phyloP scores from a whole-genome alignment of 2,113 vertebrate genomes.

The Rhabdornis inornatus region DNA sequence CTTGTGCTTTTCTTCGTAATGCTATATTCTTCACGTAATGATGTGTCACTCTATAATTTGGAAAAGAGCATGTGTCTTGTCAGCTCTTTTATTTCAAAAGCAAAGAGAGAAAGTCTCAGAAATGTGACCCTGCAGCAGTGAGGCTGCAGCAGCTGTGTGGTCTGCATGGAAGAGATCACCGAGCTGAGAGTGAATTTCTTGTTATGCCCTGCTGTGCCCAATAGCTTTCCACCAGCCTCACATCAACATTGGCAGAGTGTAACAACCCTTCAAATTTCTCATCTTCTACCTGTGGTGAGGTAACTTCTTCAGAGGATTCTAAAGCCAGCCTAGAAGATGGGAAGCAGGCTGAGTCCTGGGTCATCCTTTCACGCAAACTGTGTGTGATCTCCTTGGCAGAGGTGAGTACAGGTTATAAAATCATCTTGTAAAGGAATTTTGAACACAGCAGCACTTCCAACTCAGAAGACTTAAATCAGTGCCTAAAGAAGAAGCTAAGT shows the following conservation, averaged over 20 bases:
- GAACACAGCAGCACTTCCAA: not conserved
- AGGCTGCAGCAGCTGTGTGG: not conserved
- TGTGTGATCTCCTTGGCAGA: not conserved
- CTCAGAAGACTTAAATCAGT: not conserved
- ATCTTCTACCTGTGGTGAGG: slow-evolving; percentile 16
- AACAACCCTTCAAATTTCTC: slow-evolving; percentile 43
- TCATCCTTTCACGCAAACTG: slow-evolving; percentile 2
- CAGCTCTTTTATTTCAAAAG: slow-evolving; percentile 3
- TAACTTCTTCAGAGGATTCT: not conserved
- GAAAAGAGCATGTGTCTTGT: not conserved
- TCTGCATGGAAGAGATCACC: not conserved
- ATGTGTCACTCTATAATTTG: not conserved
- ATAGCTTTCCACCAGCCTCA: not conserved
- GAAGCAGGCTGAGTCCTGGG: not conserved
- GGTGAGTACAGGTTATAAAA: not conserved
- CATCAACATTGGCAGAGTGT: not conserved
- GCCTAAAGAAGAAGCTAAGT: not conserved
- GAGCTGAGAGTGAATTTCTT: not conserved
- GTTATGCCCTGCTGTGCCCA: slow-evolving; percentile 14
- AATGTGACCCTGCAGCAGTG: not conserved
- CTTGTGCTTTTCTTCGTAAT: not conserved
- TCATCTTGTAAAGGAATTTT: not conserved
- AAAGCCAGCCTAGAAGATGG: slow-evolving; percentile 18
- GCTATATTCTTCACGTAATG: not conserved
- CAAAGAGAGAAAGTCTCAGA: not conserved